These are phyloP conservation scores for Drosophila atripex DNA, from an alignment of 2,888 invertebrate species.

Conservation along the genomic window DNA sequence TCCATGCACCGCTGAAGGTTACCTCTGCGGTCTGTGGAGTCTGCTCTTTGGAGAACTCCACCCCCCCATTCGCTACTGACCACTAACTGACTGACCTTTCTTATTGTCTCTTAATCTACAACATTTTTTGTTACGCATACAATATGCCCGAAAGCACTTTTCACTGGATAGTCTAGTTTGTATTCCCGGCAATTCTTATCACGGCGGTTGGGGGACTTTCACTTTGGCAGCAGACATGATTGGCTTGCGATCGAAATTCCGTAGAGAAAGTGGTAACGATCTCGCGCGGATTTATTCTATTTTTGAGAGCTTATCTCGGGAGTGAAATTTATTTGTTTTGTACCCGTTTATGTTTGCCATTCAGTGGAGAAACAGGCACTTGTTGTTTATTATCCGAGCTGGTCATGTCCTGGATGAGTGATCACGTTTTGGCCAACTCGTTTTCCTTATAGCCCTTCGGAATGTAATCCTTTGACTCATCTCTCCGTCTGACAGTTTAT, in stretches of 20 bases:
- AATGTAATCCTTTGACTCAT: slow-evolving; percentile 6
- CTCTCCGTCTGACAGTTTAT: background rate
- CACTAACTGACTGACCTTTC: slow-evolving; percentile 32
- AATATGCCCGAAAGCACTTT: background rate
- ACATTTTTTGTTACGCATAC: slow-evolving; percentile 7
- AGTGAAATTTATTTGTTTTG: background rate
- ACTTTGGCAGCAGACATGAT: slow-evolving; percentile 7
- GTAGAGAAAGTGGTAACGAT: slow-evolving; percentile 16
- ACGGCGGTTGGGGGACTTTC: slow-evolving; percentile 24
- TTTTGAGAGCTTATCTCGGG: slow-evolving; percentile 10
- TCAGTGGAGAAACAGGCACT: background rate
- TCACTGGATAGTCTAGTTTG: background rate
- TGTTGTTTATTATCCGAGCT: background rate
- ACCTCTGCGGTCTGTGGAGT: slow-evolving; percentile 55
- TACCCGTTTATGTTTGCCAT: background rate
- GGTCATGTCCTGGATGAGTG: background rate
- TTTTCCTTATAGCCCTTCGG: slow-evolving; percentile 14
- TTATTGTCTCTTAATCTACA: background rate
- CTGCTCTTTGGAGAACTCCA: slow-evolving; percentile 19
- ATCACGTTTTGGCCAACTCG: slow-evolving; percentile 17
- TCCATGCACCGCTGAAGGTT: slow-evolving; percentile 57
- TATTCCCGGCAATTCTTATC: slow-evolving; percentile 15
- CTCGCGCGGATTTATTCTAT: slow-evolving; percentile 16
- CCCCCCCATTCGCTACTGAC: background rate
- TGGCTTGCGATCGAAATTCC: slow-evolving; percentile 1